These are phyloP conservation scores for Branchinecta lindahli DNA, from an alignment of 1,140 invertebrate species.

Conservation along the genomic window DNA sequence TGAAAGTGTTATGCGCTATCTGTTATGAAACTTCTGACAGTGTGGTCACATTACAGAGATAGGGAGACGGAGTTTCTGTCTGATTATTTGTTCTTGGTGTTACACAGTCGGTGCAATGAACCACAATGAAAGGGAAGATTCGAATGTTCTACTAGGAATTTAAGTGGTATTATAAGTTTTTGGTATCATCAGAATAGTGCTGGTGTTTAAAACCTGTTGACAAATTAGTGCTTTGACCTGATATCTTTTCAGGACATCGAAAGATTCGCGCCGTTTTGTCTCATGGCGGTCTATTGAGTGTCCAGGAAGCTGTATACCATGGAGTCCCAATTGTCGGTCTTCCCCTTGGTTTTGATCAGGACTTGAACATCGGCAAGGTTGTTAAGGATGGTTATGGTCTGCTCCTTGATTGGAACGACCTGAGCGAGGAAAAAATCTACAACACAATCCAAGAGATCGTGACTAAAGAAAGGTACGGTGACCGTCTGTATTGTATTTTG, in stretches of 20 bases:
- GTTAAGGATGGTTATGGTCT: slow-evolving; percentile 21
- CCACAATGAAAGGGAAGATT: no score
- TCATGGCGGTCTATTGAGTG: slow-evolving; percentile 34
- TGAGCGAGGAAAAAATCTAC: slow-evolving; percentile 21
- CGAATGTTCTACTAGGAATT: no score
- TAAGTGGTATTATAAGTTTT: no score
- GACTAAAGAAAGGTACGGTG: slow-evolving; percentile 10
- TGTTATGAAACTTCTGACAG: no score
- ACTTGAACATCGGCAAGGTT: slow-evolving; percentile 23
- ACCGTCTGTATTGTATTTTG: no score
- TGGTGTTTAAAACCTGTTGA: no score
- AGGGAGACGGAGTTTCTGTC: no score
- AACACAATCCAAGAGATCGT: slow-evolving; percentile 16
- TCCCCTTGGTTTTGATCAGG: slow-evolving; percentile 35
- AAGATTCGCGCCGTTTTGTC: slow-evolving; percentile 28
- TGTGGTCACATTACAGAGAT: no score
- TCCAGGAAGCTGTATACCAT: slow-evolving; percentile 33
- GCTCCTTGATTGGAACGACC: slow-evolving; percentile 22
- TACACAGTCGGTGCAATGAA: no score
- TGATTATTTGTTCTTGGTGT: no score
- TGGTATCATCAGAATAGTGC: no score
- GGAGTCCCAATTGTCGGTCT: slow-evolving; percentile 35
- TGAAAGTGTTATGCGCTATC: no score
- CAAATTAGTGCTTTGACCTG: neutral
- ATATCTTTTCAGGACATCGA: slow-evolving; percentile 25